Evolutionary conservation across 2,888 invertebrate species (phyloP).

Genomic region (Pristionchus fissidentatus): DNA sequence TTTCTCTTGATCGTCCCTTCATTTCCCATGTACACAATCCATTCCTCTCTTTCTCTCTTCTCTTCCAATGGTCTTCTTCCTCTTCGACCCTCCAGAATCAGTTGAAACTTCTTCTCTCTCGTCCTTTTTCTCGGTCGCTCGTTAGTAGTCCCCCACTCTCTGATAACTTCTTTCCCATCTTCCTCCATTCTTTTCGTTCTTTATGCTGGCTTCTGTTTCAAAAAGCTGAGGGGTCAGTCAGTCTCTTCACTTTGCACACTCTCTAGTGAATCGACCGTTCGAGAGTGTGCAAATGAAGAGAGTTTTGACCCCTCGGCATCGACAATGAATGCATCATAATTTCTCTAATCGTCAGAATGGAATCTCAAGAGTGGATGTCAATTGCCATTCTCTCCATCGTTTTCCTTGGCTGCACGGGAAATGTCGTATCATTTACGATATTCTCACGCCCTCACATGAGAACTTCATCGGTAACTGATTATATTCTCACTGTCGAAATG

Average conservation of each 20-base stretch:
- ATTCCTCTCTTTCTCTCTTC: slow-evolving; percentile 15
- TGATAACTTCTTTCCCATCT: neutral
- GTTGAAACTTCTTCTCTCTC: slow-evolving; percentile 42
- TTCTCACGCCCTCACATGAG: slow-evolving; percentile 69
- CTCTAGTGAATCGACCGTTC: too few relatives aligned
- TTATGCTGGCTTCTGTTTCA: neutral
- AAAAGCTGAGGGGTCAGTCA: too few relatives aligned
- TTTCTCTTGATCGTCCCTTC: neutral
- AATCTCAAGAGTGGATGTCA: slow-evolving; percentile 68
- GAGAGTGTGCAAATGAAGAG: too few relatives aligned
- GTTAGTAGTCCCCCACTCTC: neutral
- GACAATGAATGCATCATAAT: neutral
- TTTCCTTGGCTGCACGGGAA: slow-evolving; percentile 64
- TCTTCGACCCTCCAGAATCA: neutral
- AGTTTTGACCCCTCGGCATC: neutral
- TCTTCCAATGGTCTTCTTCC: neutral
- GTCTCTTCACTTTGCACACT: neutral
- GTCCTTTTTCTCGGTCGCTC: slow-evolving; percentile 39
- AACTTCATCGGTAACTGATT: slow-evolving; percentile 60
- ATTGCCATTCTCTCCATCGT: slow-evolving; percentile 65
- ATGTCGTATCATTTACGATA: slow-evolving; percentile 64
- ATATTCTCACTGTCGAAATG: too few relatives aligned
- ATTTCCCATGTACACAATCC: neutral
- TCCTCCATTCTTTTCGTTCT: neutral
- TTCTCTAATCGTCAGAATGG: slow-evolving; percentile 53